Conservation (phyloP, 2,797 vertebrate genomes). For the Carapus acus region DNA sequence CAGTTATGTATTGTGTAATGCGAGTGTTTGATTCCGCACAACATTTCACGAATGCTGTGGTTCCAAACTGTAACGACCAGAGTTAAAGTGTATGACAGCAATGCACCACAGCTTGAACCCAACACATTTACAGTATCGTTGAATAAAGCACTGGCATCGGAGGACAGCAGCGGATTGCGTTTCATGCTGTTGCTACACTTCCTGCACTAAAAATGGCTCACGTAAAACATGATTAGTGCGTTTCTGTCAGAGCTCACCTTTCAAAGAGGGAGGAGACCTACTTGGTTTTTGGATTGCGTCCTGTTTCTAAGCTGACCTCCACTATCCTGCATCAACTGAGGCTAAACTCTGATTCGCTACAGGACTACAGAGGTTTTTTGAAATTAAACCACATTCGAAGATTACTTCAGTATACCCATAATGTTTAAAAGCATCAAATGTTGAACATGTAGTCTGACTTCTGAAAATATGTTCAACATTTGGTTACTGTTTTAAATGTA, state of each 20-base stretch:
- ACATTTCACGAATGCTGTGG: constrained; percentile 1
- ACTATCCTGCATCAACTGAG: neutral
- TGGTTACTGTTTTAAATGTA: no score
- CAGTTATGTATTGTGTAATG: neutral
- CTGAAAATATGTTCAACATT: no score
- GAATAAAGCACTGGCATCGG: no score
- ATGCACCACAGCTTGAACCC: constrained; percentile 19
- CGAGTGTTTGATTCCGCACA: constrained; percentile 8
- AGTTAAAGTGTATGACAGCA: constrained; percentile 6
- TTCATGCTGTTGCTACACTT: constrained; percentile 61
- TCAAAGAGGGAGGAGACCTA: constrained; percentile 31
- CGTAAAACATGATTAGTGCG: constrained; percentile 44
- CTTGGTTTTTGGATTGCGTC: neutral
- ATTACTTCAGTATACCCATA: no score
- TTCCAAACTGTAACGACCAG: neutral
- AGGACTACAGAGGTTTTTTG: no score
- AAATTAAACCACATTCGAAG: no score
- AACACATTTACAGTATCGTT: no score
- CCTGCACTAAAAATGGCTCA: constrained; percentile 61
- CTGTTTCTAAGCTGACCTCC: constrained; percentile 12
- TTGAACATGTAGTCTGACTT: no score
- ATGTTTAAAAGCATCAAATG: no score
- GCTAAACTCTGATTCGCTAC: neutral
- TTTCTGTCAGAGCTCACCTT: constrained; percentile 48
- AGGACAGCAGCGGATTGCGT: constrained; percentile 41